Percentiles rank a stretch among this genome's conserved stretches.
Conservation (phyloP, 1,140 invertebrate species). For the Akabosia matsudoensis region DNA sequence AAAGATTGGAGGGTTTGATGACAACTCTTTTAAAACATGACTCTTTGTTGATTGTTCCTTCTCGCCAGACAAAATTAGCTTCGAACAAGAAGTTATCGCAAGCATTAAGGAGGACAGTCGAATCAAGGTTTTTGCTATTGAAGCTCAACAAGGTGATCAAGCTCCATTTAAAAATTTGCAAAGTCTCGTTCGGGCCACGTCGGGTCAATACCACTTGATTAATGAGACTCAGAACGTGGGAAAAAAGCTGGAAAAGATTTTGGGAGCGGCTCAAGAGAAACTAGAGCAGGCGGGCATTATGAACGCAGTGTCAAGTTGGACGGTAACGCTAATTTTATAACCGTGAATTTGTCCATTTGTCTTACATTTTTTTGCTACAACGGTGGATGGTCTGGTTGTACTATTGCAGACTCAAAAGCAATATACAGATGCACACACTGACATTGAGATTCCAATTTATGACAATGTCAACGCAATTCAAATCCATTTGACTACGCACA, state of each 20-base stretch:
- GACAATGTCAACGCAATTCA: not conserved
- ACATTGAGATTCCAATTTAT: conserved; percentile 8
- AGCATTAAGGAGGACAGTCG: conserved; percentile 15
- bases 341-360: not conserved
- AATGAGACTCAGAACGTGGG: not conserved
- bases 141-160: conserved; percentile 5
- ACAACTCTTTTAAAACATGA: not conserved
- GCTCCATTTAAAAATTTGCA: conserved; percentile 15
- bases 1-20: not conserved
- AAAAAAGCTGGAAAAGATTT: not conserved
- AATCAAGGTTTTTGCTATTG: conserved; percentile 30
- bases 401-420: conserved; percentile 11
- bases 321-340: not conserved
- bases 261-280: not conserved
- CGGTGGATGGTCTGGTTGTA: no score
- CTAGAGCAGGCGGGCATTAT: conserved; percentile 7
- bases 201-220: not conserved
- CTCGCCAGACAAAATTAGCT: not conserved
- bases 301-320: not conserved
- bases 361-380: not conserved
- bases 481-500: conserved; percentile 3
- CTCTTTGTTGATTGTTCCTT: not conserved
- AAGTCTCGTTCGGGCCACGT: not conserved
- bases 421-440: not conserved
- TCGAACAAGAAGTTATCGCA: conserved; percentile 25